These are phyloP conservation scores for Myotis myotis DNA, from an alignment of 2,797 vertebrate genomes.

Conservation along the genomic window DNA sequence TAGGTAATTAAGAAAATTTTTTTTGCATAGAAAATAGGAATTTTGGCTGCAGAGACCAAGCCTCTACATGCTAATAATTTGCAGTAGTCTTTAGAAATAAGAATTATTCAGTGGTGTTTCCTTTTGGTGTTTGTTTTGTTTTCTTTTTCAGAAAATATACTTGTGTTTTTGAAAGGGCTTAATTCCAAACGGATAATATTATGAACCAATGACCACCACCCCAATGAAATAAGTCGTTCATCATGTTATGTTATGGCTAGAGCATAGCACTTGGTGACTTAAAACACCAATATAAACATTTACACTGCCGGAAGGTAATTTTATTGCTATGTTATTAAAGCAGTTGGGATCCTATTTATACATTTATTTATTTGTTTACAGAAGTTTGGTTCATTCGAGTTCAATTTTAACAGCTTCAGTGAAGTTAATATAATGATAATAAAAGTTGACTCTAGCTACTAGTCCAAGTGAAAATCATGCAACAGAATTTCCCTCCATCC, in stretches of 20 bases:
- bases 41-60: neutral
- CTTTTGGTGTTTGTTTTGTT: neutral
- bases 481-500: neutral
- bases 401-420: slow-evolving; percentile 52
- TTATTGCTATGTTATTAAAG: slow-evolving; percentile 63
- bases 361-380: slow-evolving; percentile 64
- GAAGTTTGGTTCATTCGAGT: slow-evolving; percentile 9
- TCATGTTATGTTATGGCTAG: slow-evolving; percentile 56
- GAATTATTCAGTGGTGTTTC: slow-evolving; percentile 17
- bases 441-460: slow-evolving; percentile 37
- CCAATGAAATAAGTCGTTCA: slow-evolving; percentile 56
- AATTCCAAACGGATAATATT: slow-evolving; percentile 44
- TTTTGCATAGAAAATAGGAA: neutral
- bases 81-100: slow-evolving; percentile 5
- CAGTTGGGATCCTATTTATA: slow-evolving; percentile 47
- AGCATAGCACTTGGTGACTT: slow-evolving; percentile 57
- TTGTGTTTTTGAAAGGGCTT: slow-evolving; percentile 55
- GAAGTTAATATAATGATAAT: slow-evolving; percentile 42
- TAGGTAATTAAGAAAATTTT: neutral
- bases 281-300: slow-evolving; percentile 40
- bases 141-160: slow-evolving; percentile 26
- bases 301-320: slow-evolving; percentile 55
- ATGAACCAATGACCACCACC: neutral
- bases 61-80: slow-evolving; percentile 5
- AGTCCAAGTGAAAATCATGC: slow-evolving; percentile 20